These are phyloP conservation scores for Tetragonisca angustula DNA, from an alignment of 2,888 invertebrate species.

Conservation along the genomic window DNA sequence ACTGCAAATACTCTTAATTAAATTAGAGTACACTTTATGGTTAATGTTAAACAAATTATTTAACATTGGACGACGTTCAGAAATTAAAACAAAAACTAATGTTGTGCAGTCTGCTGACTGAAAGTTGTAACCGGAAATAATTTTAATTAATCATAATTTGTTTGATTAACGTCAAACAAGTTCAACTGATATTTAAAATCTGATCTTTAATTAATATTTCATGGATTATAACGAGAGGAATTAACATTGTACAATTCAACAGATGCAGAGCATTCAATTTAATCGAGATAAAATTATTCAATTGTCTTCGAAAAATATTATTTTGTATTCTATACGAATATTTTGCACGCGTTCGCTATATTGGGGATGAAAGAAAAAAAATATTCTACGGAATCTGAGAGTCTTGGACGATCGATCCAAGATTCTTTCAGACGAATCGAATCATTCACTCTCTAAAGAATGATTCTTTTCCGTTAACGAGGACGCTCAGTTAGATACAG, in stretches of 20 bases:
- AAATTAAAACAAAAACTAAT: no score
- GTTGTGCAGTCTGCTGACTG: neutral
- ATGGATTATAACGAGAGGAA: neutral
- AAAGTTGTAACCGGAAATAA: no score
- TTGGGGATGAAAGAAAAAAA: neutral
- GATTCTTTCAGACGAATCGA: slow-evolving; percentile 28
- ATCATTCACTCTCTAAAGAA: slow-evolving; percentile 45
- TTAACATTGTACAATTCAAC: neutral
- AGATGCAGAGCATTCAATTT: neutral
- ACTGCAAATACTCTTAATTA: no score
- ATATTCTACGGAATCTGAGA: neutral
- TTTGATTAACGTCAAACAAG: neutral
- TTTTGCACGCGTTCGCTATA: neutral
- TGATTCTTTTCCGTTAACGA: slow-evolving; percentile 61
- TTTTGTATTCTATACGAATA: neutral
- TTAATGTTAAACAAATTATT: neutral
- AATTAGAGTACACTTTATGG: neutral
- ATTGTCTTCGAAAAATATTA: neutral
- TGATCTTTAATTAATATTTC: neutral
- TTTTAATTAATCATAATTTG: neutral
- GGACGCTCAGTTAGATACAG: neutral
- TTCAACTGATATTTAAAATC: neutral
- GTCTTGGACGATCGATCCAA: slow-evolving; percentile 19
- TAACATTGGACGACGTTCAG: no score
- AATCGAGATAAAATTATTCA: no score